These are phyloP conservation scores for Dasysyrphus tricinctus DNA, from an alignment of 2,888 invertebrate species.

Conservation along the genomic window DNA sequence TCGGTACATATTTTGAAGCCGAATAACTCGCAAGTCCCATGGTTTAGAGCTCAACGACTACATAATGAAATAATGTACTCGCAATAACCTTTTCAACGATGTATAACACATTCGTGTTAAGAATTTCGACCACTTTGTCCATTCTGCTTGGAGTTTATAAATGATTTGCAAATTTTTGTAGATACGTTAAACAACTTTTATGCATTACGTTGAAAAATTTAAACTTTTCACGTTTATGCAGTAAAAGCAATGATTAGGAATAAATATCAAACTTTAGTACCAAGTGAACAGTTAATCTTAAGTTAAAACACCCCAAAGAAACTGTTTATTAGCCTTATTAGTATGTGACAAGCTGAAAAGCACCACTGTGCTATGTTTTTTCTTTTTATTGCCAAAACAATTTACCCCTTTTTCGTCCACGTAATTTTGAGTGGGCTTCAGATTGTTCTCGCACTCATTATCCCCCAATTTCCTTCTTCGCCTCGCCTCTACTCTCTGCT, in stretches of 20 bases:
- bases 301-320: neutral
- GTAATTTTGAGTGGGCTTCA: constrained; percentile 34
- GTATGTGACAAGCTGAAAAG: neutral
- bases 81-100: no score
- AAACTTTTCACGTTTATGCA: no score
- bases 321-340: neutral
- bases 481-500: neutral
- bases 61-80: no score
- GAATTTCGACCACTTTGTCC: no score
- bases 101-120: no score
- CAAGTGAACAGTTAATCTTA: neutral
- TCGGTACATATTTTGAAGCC: no score
- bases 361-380: constrained; percentile 48
- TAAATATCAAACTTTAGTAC: neutral
- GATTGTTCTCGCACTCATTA: constrained; percentile 41
- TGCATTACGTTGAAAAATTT: no score
- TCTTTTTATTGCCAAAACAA: constrained; percentile 55
- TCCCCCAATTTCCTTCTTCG: neutral
- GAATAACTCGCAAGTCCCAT: no score
- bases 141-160: no score
- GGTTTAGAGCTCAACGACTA: no score
- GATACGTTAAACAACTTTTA: no score
- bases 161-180: no score
- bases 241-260: neutral
- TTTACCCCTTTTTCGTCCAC: constrained; percentile 2